Base-by-base conservation (phyloP, 2,113 vertebrate species). In the Syngnathoides biaculeatus region DNA sequence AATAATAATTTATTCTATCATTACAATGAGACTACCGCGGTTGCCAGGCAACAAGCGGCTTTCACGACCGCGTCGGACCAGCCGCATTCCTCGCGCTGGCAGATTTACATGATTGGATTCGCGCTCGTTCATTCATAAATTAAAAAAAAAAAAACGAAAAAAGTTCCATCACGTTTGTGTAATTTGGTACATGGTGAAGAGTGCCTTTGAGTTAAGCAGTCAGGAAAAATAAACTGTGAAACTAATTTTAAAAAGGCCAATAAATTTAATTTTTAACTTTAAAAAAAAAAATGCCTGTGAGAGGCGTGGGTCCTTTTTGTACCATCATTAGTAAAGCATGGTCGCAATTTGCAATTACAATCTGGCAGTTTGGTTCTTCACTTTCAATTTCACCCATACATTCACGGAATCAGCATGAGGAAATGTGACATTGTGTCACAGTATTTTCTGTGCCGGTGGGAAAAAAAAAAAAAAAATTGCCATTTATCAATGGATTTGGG, bases 1-100 rank as follows among this genome's bases (percentile, higher is more conserved):
- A 75, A 68, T 64, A 78, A 40, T 40, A 72, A 57, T 74, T 65
- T 45, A 77, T 69, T 82, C 75, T 65, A 60, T 78, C 79, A 82
- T 81, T 67, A 63, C 69, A 79, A 77, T 14, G 62, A 68, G 63
- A 58, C 67, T 57, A 67, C 50, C 30, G 74, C 48, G 53, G 89
- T 91, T 91, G 88, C 89, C 86, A 87, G 82, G 89, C 40, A 90
- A 89, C 89, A 75, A 69, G n/a, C 52, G 24, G 30, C 39, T 79
- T 79, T 59, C 55, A 65, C 45, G 50, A 59, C 3, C 14, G 58
- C 58, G 20, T 79, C 73, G 80, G 69, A 65, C 42, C 24, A 71
- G 74, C 78, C 75, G 71, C 70, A 80, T 72, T 80, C 81, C 47
- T 70, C 63, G 71, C 81, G 79, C 68, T 43, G 63, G 82, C 5